These are phyloP conservation scores for Glyptemys insculpta DNA, from an alignment of 2,797 vertebrate genomes.

Conservation along the genomic window DNA sequence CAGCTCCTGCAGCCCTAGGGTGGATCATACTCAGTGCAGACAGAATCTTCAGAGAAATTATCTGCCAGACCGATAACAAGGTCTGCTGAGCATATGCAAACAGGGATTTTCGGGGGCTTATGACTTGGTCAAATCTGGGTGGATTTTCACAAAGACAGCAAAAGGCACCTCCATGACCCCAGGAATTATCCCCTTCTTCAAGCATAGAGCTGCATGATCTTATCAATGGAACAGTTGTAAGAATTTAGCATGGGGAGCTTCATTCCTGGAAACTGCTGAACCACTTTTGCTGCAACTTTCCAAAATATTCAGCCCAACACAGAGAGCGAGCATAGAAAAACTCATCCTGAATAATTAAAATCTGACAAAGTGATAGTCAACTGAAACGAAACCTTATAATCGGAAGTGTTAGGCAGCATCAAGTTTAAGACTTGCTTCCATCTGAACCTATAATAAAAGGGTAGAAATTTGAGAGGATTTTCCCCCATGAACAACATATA, in stretches of 20 bases:
- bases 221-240: constrained; percentile 18
- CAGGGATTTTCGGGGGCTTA: constrained; percentile 48
- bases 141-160: constrained; percentile 52
- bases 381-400: constrained; percentile 12
- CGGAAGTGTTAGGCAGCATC: background rate
- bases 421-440: constrained; percentile 12
- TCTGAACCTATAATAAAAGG: constrained; percentile 19
- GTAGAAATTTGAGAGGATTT: background rate
- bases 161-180: constrained; percentile 25
- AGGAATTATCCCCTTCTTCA: background rate
- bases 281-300: constrained; percentile 13
- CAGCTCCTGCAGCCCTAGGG: background rate
- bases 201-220: background rate
- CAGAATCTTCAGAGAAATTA: constrained; percentile 8
- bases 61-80: constrained; percentile 56
- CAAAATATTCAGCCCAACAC: background rate
- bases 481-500: background rate
- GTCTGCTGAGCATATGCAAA: constrained; percentile 36
- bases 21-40: background rate
- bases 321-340: constrained; percentile 25
- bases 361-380: constrained; percentile 34
- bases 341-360: constrained; percentile 35
- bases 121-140: constrained; percentile 40
- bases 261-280: constrained; percentile 48
- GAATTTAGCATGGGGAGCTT: constrained; percentile 29